These are phyloP conservation scores for Neodontobutis hainanensis DNA, from an alignment of 2,113 vertebrate genomes.

Conservation along the genomic window DNA sequence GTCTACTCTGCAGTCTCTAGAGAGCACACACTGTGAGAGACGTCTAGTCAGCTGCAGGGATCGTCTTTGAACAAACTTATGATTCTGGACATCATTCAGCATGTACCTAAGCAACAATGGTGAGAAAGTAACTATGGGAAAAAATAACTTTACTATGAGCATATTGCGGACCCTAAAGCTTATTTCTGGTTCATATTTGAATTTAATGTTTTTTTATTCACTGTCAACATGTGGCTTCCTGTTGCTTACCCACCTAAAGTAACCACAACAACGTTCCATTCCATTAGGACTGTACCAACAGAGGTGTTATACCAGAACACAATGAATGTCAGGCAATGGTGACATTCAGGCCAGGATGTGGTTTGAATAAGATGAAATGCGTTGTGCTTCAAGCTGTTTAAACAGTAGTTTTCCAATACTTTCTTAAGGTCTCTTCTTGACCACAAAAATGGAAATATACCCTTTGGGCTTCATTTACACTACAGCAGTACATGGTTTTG, in stretches of 20 bases:
- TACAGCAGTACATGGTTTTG: not conserved
- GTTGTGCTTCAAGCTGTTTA: no score
- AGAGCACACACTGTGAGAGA: constrained; percentile 28
- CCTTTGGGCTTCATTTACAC: not conserved
- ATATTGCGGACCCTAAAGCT: not conserved
- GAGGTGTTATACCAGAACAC: no score
- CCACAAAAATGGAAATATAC: not conserved
- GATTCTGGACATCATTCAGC: constrained; percentile 7
- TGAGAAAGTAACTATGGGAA: not conserved
- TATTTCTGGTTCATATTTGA: not conserved
- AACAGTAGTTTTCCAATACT: no score
- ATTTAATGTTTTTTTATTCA: no score
- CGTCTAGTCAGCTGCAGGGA: constrained; percentile 17
- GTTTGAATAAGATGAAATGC: no score
- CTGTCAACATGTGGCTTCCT: no score
- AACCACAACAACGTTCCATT: no score
- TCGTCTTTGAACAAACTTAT: constrained; percentile 21
- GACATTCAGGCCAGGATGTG: no score
- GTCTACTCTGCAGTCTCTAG: constrained; percentile 45
- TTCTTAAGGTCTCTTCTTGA: no score
- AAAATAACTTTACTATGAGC: not conserved
- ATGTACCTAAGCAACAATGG: constrained; percentile 9
- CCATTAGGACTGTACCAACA: no score
- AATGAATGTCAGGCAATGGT: no score
- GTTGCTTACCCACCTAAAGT: no score